These are phyloP conservation scores for Drosophila meridiana DNA, from an alignment of 2,888 invertebrate genomes.

Conservation along the genomic window DNA sequence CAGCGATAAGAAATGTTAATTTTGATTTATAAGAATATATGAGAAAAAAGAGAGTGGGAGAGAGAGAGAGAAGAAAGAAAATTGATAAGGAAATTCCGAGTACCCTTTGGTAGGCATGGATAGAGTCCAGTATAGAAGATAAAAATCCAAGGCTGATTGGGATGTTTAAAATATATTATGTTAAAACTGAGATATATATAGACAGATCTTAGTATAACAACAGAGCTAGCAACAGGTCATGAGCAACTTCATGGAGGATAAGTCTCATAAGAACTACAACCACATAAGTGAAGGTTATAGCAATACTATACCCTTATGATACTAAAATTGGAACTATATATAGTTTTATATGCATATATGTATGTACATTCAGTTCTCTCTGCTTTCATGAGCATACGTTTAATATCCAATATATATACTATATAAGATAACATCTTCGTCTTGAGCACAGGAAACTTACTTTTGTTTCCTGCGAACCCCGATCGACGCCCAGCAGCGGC, in stretches of 20 bases:
- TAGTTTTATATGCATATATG: neutral
- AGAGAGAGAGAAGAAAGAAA: neutral
- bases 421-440: neutral
- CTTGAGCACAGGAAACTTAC: constrained; percentile 60
- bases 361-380: neutral
- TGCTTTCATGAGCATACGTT: neutral
- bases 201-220: neutral
- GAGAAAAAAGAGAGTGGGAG: neutral
- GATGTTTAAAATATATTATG: neutral
- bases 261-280: neutral
- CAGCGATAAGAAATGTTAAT: neutral
- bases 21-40: constrained; percentile 1
- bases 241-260: neutral
- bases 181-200: neutral
- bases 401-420: neutral
- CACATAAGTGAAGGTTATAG: neutral
- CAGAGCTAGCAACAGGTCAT: neutral
- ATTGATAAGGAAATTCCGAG: neutral
- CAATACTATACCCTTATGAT: neutral
- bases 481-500: constrained; percentile 82
- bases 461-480: constrained; percentile 86
- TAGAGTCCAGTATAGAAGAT: neutral
- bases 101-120: neutral
- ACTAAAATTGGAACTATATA: neutral
- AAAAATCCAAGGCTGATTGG: neutral